Evolutionary conservation across 2,888 invertebrate species (phyloP).

Genomic region (Hipparchia semele): DNA sequence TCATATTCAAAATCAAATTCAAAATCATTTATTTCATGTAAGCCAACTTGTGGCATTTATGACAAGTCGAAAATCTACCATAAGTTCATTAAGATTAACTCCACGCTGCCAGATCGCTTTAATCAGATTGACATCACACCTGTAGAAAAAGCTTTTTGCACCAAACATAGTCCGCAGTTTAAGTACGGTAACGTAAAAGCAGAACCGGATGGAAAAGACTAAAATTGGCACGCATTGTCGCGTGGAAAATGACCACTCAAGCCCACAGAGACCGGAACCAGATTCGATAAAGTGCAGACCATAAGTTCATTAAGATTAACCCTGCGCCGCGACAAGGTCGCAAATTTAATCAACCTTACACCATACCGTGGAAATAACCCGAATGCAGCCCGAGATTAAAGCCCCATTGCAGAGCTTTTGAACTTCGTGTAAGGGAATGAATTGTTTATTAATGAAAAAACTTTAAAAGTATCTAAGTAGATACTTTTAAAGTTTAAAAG

Average conservation of each 20-base stretch:
- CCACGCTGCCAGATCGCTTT: too few species aligned
- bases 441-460: too few species aligned
- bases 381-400: slow-evolving; percentile 39
- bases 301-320: slow-evolving; percentile 49
- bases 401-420: neutral
- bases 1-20: too few species aligned
- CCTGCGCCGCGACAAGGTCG: slow-evolving; percentile 41
- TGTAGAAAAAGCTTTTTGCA: too few species aligned
- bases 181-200: neutral
- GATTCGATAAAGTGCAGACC: slow-evolving; percentile 37
- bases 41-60: too few species aligned
- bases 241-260: slow-evolving; percentile 21
- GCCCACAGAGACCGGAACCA: slow-evolving; percentile 29
- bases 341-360: slow-evolving; percentile 50
- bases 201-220: neutral
- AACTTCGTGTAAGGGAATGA: neutral
- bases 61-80: too few species aligned
- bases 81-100: too few species aligned
- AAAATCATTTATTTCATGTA: too few species aligned
- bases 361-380: slow-evolving; percentile 46
- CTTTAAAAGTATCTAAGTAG: too few species aligned
- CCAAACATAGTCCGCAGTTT: too few species aligned
- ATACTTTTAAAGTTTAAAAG: too few species aligned
- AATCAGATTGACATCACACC: too few species aligned
- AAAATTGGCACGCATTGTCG: slow-evolving; percentile 8